Evolutionary conservation across 1,140 invertebrate genomes (phyloP), one percentile per base, ranked within the genome.

Genomic region (Coenobita brevimanus): DNA sequence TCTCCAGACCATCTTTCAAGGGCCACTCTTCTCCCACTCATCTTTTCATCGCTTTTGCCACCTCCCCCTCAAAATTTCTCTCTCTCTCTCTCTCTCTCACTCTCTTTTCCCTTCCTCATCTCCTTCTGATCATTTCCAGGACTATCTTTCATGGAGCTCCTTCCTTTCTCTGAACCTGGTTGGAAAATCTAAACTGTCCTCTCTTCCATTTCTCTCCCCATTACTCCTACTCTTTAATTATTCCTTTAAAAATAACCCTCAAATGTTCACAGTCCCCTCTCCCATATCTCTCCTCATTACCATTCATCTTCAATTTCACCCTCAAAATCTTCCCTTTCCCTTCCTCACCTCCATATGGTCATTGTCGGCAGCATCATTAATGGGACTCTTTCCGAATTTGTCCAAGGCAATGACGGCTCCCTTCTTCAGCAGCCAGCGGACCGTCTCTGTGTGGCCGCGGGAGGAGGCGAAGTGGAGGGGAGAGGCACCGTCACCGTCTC

Each of bases 311-410:
- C 27, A 13, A 24, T 10, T 38, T 3, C 0, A 2, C 46, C 0
- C 21, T 27, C 46, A 1, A 17, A n/a, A 27, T 15, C 15, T 67
- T 30, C 33, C 24, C 38, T 38, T 30, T 15, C 64, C 50, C 38
- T 33, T 46, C 21, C 93, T 93, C 92, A 97, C 97, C 94, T 97
- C 96, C 89, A 96, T 94, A 91, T 98, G 96, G 91, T 97, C 96
- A 91, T 97, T 96, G 91, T 98, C 97, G 30, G 96, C 96, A 0
- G 97, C 97, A 92, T 97, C 96, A 91, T 97, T 97, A 36, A 97
- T 95, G 0, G 97, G 96, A 91, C 96, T 97, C 92, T 97, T 97
- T 67, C 97, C 97, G 90, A 96, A 96, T 91, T 97, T 96, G 92
- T 98, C 97, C 57, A 96, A 92, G 2, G 95, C 94, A 27, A 97